These are phyloP conservation scores for Drosophila oshimai DNA, from an alignment of 1,140 invertebrate genomes.

Conservation along the genomic window DNA sequence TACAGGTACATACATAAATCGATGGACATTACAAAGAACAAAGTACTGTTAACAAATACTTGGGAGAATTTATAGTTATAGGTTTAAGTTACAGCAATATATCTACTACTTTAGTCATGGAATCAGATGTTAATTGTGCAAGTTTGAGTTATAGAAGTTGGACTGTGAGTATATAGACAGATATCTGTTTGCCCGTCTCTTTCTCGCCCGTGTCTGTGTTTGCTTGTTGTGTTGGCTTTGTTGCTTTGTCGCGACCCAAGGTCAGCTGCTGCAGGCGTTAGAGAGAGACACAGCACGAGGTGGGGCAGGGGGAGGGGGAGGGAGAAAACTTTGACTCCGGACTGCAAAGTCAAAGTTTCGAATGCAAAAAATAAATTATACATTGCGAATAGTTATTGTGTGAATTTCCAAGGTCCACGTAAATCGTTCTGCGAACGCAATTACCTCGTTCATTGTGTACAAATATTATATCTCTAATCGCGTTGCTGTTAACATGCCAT, in stretches of 20 bases:
- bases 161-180: conserved; percentile 14
- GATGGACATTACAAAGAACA: too few species aligned
- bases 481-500: conserved; percentile 21
- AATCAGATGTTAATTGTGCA: background rate
- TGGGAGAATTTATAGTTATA: too few species aligned
- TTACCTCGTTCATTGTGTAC: conserved; percentile 18
- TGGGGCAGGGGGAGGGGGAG: background rate
- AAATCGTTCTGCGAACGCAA: conserved; percentile 7
- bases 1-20: too few species aligned
- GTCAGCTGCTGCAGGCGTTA: conserved; percentile 41
- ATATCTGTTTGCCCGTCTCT: background rate
- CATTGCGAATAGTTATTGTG: conserved; percentile 38
- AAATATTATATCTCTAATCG: conserved; percentile 12
- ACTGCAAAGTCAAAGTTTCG: conserved; percentile 56
- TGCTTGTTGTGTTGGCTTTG: background rate
- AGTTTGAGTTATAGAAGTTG: background rate
- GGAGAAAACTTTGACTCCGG: conserved; percentile 2
- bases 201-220: background rate
- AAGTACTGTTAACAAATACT: too few species aligned
- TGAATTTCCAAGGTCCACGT: conserved; percentile 23
- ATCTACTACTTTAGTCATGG: background rate
- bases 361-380: conserved; percentile 53
- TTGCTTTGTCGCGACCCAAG: conserved; percentile 22
- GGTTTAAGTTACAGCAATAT: background rate
- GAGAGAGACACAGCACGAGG: conserved; percentile 33